Percentiles rank a stretch among this genome's conserved stretches.
These are phyloP conservation scores for Nomia melanderi DNA, from an alignment of 1,140 invertebrate species.

Conservation along the genomic window DNA sequence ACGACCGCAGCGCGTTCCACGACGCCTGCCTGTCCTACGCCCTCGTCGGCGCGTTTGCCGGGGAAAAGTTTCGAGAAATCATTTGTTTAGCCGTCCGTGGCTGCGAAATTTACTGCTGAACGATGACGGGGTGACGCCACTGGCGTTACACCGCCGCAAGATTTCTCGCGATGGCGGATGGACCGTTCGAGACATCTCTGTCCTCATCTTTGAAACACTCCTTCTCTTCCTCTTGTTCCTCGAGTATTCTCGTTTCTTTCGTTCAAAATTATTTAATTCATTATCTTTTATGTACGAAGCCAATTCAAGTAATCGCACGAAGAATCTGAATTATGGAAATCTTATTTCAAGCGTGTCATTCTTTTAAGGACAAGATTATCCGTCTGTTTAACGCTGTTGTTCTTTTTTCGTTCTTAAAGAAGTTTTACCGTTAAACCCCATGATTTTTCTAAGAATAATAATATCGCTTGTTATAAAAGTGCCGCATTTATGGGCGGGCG, in stretches of 20 bases:
- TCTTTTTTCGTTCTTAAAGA: no score
- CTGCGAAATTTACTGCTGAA: constrained; percentile 23
- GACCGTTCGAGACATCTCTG: neutral
- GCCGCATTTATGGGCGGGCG: no score
- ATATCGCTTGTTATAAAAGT: no score
- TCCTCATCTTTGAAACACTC: no score
- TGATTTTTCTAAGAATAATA: no score
- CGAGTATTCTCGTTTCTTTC: neutral
- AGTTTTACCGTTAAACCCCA: no score
- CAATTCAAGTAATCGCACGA: no score
- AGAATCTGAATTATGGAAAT: no score
- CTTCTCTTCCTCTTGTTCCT: neutral
- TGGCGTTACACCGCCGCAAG: constrained; percentile 5
- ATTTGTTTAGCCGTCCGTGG: constrained; percentile 19
- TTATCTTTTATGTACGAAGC: no score
- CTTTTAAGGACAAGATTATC: no score
- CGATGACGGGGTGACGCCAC: constrained; percentile 15
- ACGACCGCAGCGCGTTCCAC: constrained; percentile 54
- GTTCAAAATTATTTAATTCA: neutral
- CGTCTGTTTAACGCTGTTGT: no score
- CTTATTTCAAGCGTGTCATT: no score
- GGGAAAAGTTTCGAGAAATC: constrained; percentile 44
- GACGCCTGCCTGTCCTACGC: neutral
- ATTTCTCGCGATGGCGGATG: neutral
- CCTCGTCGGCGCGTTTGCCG: constrained; percentile 29